A percentile compares a stretch with the other conserved stretches of the same genome.
phyloP scores from a whole-genome alignment of 1,140 invertebrate species.

The Drosophila sucinea region DNA sequence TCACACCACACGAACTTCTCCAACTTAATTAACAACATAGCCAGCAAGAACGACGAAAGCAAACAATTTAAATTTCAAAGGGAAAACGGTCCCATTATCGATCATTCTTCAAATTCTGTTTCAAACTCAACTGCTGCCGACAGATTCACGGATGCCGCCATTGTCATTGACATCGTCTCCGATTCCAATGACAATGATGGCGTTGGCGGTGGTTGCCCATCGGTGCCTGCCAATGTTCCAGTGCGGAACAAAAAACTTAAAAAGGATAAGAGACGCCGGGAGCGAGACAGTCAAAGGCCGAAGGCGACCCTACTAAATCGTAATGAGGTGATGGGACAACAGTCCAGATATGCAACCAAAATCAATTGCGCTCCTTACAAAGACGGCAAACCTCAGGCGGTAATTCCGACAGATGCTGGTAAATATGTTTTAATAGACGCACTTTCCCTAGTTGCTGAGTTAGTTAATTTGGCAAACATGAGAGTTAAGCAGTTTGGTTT shows the following conservation, averaged over 20 bases:
- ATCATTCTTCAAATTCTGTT: slow-evolving; percentile 50
- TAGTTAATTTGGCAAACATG: too few species aligned
- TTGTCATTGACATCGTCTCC: slow-evolving; percentile 74
- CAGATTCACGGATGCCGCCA: slow-evolving; percentile 47
- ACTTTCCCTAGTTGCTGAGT: too few species aligned
- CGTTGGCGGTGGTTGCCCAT: slow-evolving; percentile 14
- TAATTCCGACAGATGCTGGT: slow-evolving; percentile 52
- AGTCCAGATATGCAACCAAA: slow-evolving; percentile 22
- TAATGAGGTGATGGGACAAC: slow-evolving; percentile 29
- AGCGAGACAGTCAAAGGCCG: slow-evolving; percentile 16
- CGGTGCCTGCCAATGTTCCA: slow-evolving; percentile 15
- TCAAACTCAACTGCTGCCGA: slow-evolving; percentile 56
- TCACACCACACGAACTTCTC: slow-evolving; percentile 50
- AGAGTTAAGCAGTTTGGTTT: too few species aligned
- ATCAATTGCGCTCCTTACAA: slow-evolving; percentile 18
- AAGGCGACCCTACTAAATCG: slow-evolving; percentile 23
- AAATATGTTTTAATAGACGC: not conserved
- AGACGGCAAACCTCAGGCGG: slow-evolving; percentile 8
- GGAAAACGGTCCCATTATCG: slow-evolving; percentile 29
- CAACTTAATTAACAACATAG: slow-evolving; percentile 51
- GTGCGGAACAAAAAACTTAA: slow-evolving; percentile 58
- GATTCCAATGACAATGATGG: slow-evolving; percentile 70
- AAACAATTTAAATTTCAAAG: slow-evolving; percentile 12
- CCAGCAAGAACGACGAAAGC: slow-evolving; percentile 36
- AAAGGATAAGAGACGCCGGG: slow-evolving; percentile 67